Base-by-base conservation (phyloP, 2,113 vertebrate genomes). In the Choloepus hoffmanni region DNA sequence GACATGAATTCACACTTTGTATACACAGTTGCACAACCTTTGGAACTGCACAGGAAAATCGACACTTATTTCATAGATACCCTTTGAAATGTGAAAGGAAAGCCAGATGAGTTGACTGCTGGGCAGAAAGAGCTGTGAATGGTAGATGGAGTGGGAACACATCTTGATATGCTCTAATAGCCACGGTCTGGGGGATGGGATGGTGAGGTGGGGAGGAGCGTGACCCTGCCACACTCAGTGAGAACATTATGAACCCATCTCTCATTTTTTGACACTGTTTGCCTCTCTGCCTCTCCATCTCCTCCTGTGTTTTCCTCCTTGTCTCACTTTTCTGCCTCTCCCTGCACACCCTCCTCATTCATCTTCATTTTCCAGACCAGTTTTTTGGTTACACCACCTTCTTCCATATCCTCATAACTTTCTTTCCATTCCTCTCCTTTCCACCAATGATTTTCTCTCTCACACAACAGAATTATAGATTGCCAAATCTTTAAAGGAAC, bases 51-150 rank as follows among this genome's bases (percentile, higher is more conserved):
- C 26, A 30, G 26, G 45, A 91, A 85, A 78, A 48, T 58, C 43
- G 23, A 18, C 21, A 16, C n/a, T 92, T 55, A 77, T 89, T 85
- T 92, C 62, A 81, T 36, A 89, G 33, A 89, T 84, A 62, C 1
- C 48, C 50, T 97, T 77, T 58, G 83, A 94, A 50, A 72, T 89
- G 48, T 72, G 72, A 90, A 88, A 92, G 13, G 33, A 81, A 73
- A 89, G 65, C 30, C 63, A 93, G 77, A 60, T 77, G 24, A 96
- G 21, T n/a, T 82, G 55, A 70, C 16, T 21, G 3, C 43, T 53
- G 13, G 62, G 60, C 10, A 77, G 77, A 97, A 95, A 92, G 16
- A 81, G 19, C n/a, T 72, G 33, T 68, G 36, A 77, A 40, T 68
- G 24, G 26, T 43, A 90, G 77, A 85, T 73, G 15, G 13, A n/a